Percentiles rank a stretch among this genome's conserved stretches.
phyloP scores from a whole-genome alignment of 2,113 vertebrate species.

The Oncorhynchus gorbuscha region DNA sequence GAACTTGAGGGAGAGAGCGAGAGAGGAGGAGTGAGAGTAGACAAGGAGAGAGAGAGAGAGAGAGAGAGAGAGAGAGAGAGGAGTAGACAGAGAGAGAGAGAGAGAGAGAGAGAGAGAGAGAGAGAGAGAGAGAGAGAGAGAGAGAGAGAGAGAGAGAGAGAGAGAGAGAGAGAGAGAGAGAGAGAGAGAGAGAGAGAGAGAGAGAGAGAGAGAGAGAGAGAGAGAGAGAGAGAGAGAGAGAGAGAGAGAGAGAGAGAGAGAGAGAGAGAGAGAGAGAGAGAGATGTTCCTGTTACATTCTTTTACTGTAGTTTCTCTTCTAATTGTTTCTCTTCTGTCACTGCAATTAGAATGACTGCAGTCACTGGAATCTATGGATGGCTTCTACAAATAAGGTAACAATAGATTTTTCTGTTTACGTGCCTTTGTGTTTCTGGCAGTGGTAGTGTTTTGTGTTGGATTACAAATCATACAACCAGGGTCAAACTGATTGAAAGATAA shows the following conservation, averaged over 20 bases:
- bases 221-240: no score
- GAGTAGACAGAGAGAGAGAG: no score
- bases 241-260: accelerated
- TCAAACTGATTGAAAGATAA: neutral
- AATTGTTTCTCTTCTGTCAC: neutral
- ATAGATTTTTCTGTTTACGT: neutral
- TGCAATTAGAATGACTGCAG: neutral
- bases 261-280: no score
- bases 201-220: no score
- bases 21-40: no score
- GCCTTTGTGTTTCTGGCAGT: neutral
- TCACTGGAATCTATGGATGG: neutral
- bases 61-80: no score
- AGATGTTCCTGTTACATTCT: no score
- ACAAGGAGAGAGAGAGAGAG: no score
- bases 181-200: no score
- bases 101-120: accelerated
- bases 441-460: neutral
- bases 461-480: neutral
- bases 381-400: constrained; percentile 6
- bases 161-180: no score
- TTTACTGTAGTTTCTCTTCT: neutral
- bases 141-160: accelerated
- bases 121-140: no score
- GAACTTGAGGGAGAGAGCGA: no score